Evolutionary conservation across 2,888 invertebrate species (phyloP).

Genomic region (Hoplodrina ambigua): DNA sequence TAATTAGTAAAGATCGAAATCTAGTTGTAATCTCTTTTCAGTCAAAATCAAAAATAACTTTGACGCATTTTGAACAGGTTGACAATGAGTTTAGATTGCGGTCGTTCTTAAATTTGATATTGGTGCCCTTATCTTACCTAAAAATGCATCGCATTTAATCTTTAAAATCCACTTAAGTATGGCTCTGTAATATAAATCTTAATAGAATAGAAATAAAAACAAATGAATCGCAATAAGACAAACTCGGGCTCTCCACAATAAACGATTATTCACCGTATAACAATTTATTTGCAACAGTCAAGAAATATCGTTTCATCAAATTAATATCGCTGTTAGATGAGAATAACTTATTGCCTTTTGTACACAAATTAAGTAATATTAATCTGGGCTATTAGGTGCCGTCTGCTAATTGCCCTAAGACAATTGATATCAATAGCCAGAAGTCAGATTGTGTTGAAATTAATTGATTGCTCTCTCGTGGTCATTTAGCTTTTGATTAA

Average conservation of each 20-base stretch:
- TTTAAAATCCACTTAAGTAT: too few species aligned
- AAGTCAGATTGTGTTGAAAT: conserved; percentile 41
- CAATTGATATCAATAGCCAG: conserved; percentile 57
- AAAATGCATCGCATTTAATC: too few species aligned
- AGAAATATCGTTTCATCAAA: conserved; percentile 41
- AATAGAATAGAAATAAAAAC: conserved; percentile 10
- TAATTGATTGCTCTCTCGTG: conserved; percentile 44
- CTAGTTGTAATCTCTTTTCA: too few species aligned
- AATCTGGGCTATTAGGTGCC: conserved; percentile 52
- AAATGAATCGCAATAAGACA: conserved; percentile 5
- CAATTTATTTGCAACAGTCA: conserved; percentile 41
- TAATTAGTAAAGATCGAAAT: too few species aligned
- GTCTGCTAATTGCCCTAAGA: conserved; percentile 41
- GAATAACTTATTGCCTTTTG: conserved; percentile 55
- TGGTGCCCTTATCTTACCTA: too few species aligned
- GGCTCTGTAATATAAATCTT: neutral
- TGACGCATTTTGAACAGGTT: too few species aligned
- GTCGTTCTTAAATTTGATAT: too few species aligned
- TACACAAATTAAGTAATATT: conserved; percentile 56
- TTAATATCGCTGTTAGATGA: conserved; percentile 36
- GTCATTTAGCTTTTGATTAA: conserved; percentile 16
- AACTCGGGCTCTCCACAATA: conserved; percentile 8
- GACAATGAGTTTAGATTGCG: too few species aligned
- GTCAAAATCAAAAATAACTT: too few species aligned
- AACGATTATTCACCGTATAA: conserved; percentile 12